These are phyloP conservation scores for Papilio helenus DNA, from an alignment of 1,140 invertebrate genomes.

Conservation along the genomic window DNA sequence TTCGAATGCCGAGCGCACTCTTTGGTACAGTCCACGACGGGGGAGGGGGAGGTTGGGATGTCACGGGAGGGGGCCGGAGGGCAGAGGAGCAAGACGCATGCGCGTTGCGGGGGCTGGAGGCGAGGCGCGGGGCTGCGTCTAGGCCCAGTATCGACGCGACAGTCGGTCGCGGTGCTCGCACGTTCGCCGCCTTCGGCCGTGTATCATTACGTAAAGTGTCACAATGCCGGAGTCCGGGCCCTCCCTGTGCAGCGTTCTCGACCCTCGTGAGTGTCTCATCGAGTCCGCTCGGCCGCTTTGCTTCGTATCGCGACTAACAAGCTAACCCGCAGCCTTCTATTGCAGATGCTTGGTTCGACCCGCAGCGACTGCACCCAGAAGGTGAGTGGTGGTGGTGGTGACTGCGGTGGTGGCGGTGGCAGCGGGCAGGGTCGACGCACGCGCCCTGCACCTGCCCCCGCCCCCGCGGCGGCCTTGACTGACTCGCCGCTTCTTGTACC, in stretches of 20 bases:
- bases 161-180: slow-evolving; percentile 74
- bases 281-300: slow-evolving; percentile 68
- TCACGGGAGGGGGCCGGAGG: no score
- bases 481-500: slow-evolving; percentile 27
- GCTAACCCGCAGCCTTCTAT: slow-evolving; percentile 84
- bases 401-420: slow-evolving; percentile 43
- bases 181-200: slow-evolving; percentile 57
- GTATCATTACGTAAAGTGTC: slow-evolving; percentile 76
- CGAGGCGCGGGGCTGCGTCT: slow-evolving; percentile 57
- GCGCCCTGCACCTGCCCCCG: background rate
- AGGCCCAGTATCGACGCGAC: slow-evolving; percentile 79
- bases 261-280: slow-evolving; percentile 74
- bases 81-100: slow-evolving; percentile 41
- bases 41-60: slow-evolving; percentile 42
- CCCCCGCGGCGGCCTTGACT: no score
- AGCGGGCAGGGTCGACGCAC: slow-evolving; percentile 33
- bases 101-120: slow-evolving; percentile 46
- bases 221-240: slow-evolving; percentile 75
- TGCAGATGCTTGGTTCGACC: slow-evolving; percentile 96
- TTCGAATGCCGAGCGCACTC: background rate
- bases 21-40: slow-evolving; percentile 47
- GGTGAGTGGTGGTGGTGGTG: slow-evolving; percentile 88
- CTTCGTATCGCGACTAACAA: slow-evolving; percentile 77
- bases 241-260: slow-evolving; percentile 75
- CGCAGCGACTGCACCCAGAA: slow-evolving; percentile 93